Evolutionary conservation across 1,140 invertebrate genomes (phyloP).

Genomic region (Gryon sp.): DNA sequence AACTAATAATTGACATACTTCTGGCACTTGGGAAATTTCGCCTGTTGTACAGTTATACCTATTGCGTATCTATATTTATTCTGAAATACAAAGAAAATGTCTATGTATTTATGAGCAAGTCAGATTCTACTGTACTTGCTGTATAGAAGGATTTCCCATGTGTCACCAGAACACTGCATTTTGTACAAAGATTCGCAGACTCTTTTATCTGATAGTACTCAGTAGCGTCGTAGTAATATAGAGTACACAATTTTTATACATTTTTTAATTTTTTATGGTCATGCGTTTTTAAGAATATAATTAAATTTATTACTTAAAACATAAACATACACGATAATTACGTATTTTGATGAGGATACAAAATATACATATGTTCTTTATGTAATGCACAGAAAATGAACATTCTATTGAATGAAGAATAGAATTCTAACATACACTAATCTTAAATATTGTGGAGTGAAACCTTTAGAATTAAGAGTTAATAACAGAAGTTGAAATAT

Average conservation of each 20-base stretch:
- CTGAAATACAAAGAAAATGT: constrained; percentile 61
- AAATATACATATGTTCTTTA: too few relatives aligned
- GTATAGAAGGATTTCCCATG: constrained; percentile 60
- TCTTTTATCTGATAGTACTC: constrained; percentile 56
- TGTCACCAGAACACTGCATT: constrained; percentile 55
- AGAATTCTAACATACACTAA: too few relatives aligned
- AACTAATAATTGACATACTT: constrained; percentile 45
- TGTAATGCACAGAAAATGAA: too few relatives aligned
- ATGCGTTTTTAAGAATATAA: too few relatives aligned
- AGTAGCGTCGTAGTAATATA: constrained; percentile 5
- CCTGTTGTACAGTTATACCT: constrained; percentile 19
- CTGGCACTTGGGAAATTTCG: constrained; percentile 52
- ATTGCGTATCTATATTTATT: constrained; percentile 56
- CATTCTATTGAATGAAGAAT: too few relatives aligned
- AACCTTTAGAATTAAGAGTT: too few relatives aligned
- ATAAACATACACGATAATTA: too few relatives aligned
- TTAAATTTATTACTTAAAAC: too few relatives aligned
- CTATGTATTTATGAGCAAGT: constrained; percentile 62
- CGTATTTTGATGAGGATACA: too few relatives aligned
- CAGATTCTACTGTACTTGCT: constrained; percentile 42
- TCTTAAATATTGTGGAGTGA: too few relatives aligned
- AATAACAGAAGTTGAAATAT: too few relatives aligned
- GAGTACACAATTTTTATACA: constrained; percentile 17
- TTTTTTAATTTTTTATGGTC: neutral
- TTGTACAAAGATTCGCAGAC: constrained; percentile 50